Conservation (phyloP, 2,888 invertebrate species). For the Dicycla oo region DNA sequence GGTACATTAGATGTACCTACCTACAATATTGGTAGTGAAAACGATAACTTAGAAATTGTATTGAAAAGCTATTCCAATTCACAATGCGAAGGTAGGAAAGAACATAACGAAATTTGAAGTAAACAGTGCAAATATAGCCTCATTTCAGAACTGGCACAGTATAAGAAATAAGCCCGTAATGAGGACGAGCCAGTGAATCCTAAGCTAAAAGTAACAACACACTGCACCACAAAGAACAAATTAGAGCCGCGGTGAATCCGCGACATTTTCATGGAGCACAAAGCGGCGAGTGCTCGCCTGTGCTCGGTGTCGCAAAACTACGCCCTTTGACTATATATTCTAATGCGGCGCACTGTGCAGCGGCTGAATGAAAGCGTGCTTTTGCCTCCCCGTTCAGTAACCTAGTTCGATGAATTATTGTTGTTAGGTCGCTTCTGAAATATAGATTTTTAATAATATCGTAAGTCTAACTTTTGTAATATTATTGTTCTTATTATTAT, state of each 20-base stretch:
- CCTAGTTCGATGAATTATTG: slow-evolving; percentile 52
- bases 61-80: neutral
- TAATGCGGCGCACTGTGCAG: slow-evolving; percentile 53
- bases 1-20: neutral
- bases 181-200: slow-evolving; percentile 42
- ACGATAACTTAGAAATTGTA: neutral
- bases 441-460: slow-evolving; percentile 6
- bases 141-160: slow-evolving; percentile 39
- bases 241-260: slow-evolving; percentile 36
- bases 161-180: slow-evolving; percentile 42
- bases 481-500: neutral
- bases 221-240: slow-evolving; percentile 57
- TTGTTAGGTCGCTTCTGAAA: slow-evolving; percentile 21
- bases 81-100: slow-evolving; percentile 18
- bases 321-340: slow-evolving; percentile 58
- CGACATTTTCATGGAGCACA: slow-evolving; percentile 52
- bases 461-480: neutral
- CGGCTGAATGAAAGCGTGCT: slow-evolving; percentile 56
- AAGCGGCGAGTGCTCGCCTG: slow-evolving; percentile 34
- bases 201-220: slow-evolving; percentile 46
- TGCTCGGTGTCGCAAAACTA: slow-evolving; percentile 43
- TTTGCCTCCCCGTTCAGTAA: slow-evolving; percentile 50
- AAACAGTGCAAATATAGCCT: slow-evolving; percentile 32
- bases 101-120: slow-evolving; percentile 8
- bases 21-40: neutral